Base-by-base conservation (phyloP, 2,113 vertebrate genomes). In the Heloderma charlesbogerti region DNA sequence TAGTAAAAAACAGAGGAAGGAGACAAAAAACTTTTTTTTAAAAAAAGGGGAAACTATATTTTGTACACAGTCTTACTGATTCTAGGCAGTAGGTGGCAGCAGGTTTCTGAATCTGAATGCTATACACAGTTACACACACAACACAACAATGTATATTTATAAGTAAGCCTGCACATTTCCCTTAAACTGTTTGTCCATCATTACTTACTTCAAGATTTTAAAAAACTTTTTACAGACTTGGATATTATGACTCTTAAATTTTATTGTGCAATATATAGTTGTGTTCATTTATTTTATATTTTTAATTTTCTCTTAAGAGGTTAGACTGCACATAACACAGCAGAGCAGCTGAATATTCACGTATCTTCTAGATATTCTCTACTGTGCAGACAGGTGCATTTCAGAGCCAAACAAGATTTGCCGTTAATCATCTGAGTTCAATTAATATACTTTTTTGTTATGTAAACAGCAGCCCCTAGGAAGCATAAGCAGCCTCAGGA, bases 71-170 rank as follows among this genome's bases (percentile, higher is more conserved):
- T 77, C 78, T 63, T 93, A 67, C 63, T n/a, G 18, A 37, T 20
- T 15, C 25, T 82, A 87, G 88, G 54, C 94, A 90, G 90, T 90
- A 96, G 94, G 80, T 92, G 94, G 94, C 93, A 94, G 92, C 90
- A 80, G 8, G 67, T 80, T 93, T 91, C 94, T 94, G 90, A 84
- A 79, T 81, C 48, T 78, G 0, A n/a, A n/a, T n/a, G n/a, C n/a
- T n/a, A n/a, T n/a, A n/a, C n/a, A 51, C 40, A 92, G 31, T 13
- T 79, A 63, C 43, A 22, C 43, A n/a, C n/a, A n/a, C n/a, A n/a
- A n/a, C n/a, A 43, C 27, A 63, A 6, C 86, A 31, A 43, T 75
- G 27, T 60, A 40, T 13, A 20, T 27, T 6, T 51, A n/a, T 37
- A 48, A n/a, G 7, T 57, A 37, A 60, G 22, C 4, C 51, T 40